These are phyloP conservation scores for Pachypeltis micranthus DNA, from an alignment of 1,140 invertebrate species.

Conservation along the genomic window DNA sequence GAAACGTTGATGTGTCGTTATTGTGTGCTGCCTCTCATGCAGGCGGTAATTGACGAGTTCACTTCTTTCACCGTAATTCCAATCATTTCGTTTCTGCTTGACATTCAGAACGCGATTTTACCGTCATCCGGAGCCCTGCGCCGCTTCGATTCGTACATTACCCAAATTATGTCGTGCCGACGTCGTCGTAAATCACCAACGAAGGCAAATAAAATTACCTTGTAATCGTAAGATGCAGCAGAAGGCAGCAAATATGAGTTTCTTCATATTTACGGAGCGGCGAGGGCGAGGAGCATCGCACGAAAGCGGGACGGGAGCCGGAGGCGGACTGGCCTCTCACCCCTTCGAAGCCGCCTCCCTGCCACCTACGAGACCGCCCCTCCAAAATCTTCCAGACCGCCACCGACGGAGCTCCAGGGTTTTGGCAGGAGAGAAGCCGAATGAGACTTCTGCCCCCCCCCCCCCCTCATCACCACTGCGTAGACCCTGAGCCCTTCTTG, in stretches of 20 bases:
- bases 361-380: background rate
- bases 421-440: background rate
- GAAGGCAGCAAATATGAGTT: background rate
- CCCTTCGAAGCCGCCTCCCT: background rate
- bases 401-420: background rate
- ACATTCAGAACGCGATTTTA: too few species aligned
- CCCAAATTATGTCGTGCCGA: too few species aligned
- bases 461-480: background rate
- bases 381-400: background rate
- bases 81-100: too few species aligned
- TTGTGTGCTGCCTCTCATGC: too few species aligned
- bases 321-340: background rate
- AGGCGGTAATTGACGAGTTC: too few species aligned
- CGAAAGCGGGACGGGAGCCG: background rate
- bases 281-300: background rate
- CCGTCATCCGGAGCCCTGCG: too few species aligned
- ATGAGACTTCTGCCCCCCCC: background rate
- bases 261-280: constrained; percentile 3
- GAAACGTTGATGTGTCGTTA: too few species aligned
- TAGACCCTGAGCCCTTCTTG: too few species aligned
- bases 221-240: background rate
- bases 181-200: background rate
- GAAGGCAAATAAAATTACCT: background rate
- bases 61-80: too few species aligned
- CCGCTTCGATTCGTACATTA: too few species aligned